phyloP scores from a whole-genome alignment of 2,113 vertebrate species.

The Cryptomyrus ogoouensis region DNA sequence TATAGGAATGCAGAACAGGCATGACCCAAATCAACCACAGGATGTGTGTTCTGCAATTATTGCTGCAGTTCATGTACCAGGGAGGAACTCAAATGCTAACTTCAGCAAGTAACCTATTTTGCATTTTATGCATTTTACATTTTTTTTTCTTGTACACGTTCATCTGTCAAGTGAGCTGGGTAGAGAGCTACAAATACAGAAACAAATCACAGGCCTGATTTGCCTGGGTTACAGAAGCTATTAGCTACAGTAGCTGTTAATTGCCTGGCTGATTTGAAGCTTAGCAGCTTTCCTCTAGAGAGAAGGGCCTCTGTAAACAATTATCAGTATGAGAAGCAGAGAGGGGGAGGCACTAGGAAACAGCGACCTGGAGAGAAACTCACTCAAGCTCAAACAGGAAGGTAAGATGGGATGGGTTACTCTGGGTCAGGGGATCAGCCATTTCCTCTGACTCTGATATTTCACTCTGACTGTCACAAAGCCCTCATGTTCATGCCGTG shows the following conservation, averaged over 20 bases:
- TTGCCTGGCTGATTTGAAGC: conserved; percentile 9
- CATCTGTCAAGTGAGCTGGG: neutral
- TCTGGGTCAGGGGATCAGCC: neutral
- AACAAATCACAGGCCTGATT: neutral
- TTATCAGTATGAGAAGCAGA: neutral
- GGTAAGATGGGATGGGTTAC: neutral
- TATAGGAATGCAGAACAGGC: neutral
- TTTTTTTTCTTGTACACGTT: neutral
- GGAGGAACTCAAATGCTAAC: neutral
- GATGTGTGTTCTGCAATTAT: neutral
- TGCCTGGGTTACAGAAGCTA: neutral
- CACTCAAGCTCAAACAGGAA: neutral
- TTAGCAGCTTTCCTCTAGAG: conserved; percentile 4
- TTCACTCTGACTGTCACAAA: neutral
- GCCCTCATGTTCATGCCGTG: neutral
- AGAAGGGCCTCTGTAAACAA: neutral
- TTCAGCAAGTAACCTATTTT: neutral
- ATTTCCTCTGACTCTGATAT: neutral
- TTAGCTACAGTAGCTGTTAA: conserved; percentile 9
- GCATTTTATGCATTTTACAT: neutral
- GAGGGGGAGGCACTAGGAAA: neutral
- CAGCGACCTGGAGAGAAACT: neutral
- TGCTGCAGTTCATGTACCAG: neutral
- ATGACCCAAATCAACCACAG: neutral
- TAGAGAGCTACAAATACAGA: neutral